phyloP scores from a whole-genome alignment of 2,113 vertebrate species.

The Lethenteron camtschaticum region DNA sequence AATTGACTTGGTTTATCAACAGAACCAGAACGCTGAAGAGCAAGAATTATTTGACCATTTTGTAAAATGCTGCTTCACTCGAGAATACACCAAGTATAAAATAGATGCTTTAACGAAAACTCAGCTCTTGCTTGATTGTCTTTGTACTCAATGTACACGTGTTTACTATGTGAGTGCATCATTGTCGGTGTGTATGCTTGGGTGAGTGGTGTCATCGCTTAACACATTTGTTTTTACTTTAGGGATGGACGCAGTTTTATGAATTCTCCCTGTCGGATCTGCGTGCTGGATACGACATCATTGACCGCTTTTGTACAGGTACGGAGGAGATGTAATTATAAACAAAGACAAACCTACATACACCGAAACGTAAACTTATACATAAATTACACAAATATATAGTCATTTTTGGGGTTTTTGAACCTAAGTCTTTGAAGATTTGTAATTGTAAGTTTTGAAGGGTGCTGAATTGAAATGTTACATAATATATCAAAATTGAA shows the following conservation, averaged over 20 bases:
- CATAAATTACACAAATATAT: too few relatives aligned
- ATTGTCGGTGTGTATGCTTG: background rate
- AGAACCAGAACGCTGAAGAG: too few relatives aligned
- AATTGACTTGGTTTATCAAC: too few relatives aligned
- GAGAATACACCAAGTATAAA: background rate
- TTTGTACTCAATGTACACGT: background rate
- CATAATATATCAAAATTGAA: too few relatives aligned
- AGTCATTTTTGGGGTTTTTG: too few relatives aligned
- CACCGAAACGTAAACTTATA: too few relatives aligned
- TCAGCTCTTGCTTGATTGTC: background rate
- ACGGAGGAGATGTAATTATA: background rate
- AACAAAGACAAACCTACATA: too few relatives aligned
- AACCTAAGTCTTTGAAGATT: too few relatives aligned
- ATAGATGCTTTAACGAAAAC: background rate
- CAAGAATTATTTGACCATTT: background rate
- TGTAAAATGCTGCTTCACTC: background rate
- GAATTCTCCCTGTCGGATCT: conserved; percentile 91
- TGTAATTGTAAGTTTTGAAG: too few relatives aligned
- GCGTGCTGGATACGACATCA: conserved; percentile 72
- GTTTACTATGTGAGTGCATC: background rate
- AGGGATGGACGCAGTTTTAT: conserved; percentile 99
- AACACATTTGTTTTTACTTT: conserved; percentile 11
- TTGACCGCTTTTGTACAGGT: conserved; percentile 76
- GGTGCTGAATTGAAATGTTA: too few relatives aligned
- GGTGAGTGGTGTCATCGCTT: background rate